Evolutionary conservation across 2,113 vertebrate genomes (phyloP).

Genomic region (Takifugu flavidus): DNA sequence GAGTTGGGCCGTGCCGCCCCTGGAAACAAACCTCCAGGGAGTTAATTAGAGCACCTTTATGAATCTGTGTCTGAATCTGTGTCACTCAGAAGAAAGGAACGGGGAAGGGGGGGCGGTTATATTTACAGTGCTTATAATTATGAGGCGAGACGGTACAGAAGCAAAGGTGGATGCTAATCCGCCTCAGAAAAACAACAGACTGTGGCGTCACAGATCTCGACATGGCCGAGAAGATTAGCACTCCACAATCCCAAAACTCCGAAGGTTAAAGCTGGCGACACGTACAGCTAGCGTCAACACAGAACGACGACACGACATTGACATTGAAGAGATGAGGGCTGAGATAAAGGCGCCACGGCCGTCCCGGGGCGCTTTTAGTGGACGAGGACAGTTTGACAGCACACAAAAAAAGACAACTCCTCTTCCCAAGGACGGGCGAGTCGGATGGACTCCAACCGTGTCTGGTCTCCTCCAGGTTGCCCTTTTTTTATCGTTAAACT

Average conservation of each 20-base stretch:
- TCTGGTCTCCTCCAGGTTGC: constrained; percentile 31
- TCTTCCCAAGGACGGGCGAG: constrained; percentile 35
- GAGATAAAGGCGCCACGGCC: no score
- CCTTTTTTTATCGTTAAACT: constrained; percentile 34
- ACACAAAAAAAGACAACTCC: constrained; percentile 47
- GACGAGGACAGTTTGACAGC: constrained; percentile 34
- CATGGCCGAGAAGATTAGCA: no score
- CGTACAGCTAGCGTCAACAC: no score
- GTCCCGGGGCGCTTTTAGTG: background rate
- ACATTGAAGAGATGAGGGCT: background rate
- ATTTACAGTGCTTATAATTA: constrained; percentile 11
- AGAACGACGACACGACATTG: no score
- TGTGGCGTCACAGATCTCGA: no score
- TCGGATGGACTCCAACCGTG: constrained; percentile 48
- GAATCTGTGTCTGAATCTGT: constrained; percentile 54
- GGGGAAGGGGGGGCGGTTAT: background rate
- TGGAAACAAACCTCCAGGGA: constrained; percentile 22
- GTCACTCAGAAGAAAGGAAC: constrained; percentile 33
- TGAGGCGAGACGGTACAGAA: background rate
- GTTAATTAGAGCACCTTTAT: constrained; percentile 70
- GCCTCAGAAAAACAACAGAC: no score
- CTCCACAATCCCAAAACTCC: no score
- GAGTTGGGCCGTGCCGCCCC: background rate
- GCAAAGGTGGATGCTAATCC: no score
- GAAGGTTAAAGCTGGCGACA: no score